Evolutionary conservation across 92 coral and sea anemone genomes (phyloP), one percentile per base, ranked within the genome.

Genomic region (Umimayanthus kanabou): DNA sequence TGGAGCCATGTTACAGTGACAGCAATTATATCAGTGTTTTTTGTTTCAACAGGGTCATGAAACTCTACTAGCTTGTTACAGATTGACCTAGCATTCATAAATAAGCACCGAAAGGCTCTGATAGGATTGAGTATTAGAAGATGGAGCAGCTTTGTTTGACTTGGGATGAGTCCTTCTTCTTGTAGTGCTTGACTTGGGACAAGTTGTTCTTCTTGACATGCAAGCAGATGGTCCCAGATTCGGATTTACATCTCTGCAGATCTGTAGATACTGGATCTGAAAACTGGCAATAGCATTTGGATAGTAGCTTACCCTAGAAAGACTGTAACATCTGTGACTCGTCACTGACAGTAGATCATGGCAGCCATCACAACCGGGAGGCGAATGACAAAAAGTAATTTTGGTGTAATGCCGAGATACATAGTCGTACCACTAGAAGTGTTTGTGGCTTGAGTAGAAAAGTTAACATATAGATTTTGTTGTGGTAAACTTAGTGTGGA

Each of bases 1-100:
- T n/a, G n/a, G n/a, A n/a, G n/a, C n/a, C n/a, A n/a, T n/a, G n/a
- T n/a, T n/a, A n/a, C n/a, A n/a, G n/a, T n/a, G n/a, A n/a, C n/a
- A n/a, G n/a, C n/a, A n/a, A n/a, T n/a, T n/a, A n/a, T n/a, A n/a
- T n/a, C n/a, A n/a, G n/a, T n/a, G n/a, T n/a, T n/a, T n/a, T n/a
- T n/a, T n/a, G n/a, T n/a, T n/a, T n/a, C n/a, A n/a, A n/a, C n/a
- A n/a, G n/a, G n/a, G n/a, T n/a, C n/a, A n/a, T n/a, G n/a, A n/a
- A n/a, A n/a, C n/a, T n/a, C n/a, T n/a, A n/a, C 76, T 84, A 71
- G 39, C 76, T 71, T 29, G 76, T 71, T 71, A 58, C 77, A 84
- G 30, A 84, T 67, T 67, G 58, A 66, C 29, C 76, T 71, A 29
- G 39, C 76, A 4, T 71, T 71, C 76, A 71, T n/a, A n/a, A 33